phyloP scores from a whole-genome alignment of 1,140 invertebrate genomes.

The Drosophila nigromelanica region DNA sequence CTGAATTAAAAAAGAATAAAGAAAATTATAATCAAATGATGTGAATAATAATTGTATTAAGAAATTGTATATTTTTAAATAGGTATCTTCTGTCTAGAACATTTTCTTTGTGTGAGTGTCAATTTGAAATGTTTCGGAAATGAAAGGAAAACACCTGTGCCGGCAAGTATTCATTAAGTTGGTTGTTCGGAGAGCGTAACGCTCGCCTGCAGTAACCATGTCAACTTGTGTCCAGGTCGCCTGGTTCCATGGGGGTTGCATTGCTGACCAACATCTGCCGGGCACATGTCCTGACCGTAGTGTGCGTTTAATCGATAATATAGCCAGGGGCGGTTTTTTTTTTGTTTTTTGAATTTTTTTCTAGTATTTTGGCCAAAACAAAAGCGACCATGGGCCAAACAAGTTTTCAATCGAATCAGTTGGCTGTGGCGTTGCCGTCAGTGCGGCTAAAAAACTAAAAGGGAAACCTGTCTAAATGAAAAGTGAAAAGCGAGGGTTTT shows the following conservation, averaged over 20 bases:
- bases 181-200: background rate
- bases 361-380: slow-evolving; percentile 40
- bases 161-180: background rate
- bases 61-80: too few species aligned
- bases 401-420: slow-evolving; percentile 37
- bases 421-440: slow-evolving; percentile 63
- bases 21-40: too few species aligned
- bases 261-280: slow-evolving; percentile 69
- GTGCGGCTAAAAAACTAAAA: slow-evolving; percentile 7
- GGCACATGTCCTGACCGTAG: slow-evolving; percentile 24
- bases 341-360: background rate
- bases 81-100: too few species aligned
- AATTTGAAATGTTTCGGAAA: background rate
- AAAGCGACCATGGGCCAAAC: slow-evolving; percentile 30
- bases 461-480: slow-evolving; percentile 44
- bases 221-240: slow-evolving; percentile 19
- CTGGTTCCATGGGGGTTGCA: slow-evolving; percentile 41
- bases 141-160: slow-evolving; percentile 21
- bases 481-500: slow-evolving; percentile 19
- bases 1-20: too few species aligned
- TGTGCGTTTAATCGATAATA: slow-evolving; percentile 58
- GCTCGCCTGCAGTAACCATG: slow-evolving; percentile 48
- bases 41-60: too few species aligned
- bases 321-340: slow-evolving; percentile 27
- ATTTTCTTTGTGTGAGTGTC: background rate